A percentile compares a stretch with the other conserved stretches of the same genome.
phyloP scores from a whole-genome alignment of 2,797 vertebrate genomes.

The Corythornis leucogaster region DNA sequence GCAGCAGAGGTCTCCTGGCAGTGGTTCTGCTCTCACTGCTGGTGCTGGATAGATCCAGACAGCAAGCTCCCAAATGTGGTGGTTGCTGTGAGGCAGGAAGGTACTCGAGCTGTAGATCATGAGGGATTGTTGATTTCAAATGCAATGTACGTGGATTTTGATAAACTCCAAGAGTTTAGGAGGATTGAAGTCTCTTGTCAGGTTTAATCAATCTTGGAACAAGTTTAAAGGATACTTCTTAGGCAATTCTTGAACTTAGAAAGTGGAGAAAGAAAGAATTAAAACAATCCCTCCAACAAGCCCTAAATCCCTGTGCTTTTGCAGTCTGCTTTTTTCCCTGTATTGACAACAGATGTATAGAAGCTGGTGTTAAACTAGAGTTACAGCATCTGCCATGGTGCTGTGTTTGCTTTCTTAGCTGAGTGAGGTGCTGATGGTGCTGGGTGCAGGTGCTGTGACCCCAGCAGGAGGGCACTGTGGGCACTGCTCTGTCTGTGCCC shows the following conservation, averaged over 20 bases:
- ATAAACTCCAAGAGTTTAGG: neutral
- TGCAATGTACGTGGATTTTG: neutral
- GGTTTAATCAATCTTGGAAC: neutral
- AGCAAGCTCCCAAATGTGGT: neutral
- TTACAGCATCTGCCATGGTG: neutral
- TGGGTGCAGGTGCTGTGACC: neutral
- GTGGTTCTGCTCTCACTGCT: neutral
- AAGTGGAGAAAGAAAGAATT: neutral
- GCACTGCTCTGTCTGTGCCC: neutral
- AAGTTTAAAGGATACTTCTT: neutral
- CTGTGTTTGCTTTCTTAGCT: neutral
- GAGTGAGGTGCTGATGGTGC: neutral
- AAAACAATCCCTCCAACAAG: neutral
- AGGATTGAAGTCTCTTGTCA: neutral
- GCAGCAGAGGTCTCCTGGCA: neutral
- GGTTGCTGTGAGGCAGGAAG: neutral
- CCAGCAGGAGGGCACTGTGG: accelerated
- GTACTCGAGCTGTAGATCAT: neutral
- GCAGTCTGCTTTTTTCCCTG: neutral
- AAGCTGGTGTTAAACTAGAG: neutral
- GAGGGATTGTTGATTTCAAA: constrained; percentile 10
- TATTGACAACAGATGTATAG: neutral
- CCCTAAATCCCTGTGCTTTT: neutral
- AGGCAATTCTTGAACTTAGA: neutral
- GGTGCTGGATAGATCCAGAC: neutral